These are phyloP conservation scores for Paradoxurus hermaphroditus DNA, from an alignment of 2,113 vertebrate species.

Conservation along the genomic window DNA sequence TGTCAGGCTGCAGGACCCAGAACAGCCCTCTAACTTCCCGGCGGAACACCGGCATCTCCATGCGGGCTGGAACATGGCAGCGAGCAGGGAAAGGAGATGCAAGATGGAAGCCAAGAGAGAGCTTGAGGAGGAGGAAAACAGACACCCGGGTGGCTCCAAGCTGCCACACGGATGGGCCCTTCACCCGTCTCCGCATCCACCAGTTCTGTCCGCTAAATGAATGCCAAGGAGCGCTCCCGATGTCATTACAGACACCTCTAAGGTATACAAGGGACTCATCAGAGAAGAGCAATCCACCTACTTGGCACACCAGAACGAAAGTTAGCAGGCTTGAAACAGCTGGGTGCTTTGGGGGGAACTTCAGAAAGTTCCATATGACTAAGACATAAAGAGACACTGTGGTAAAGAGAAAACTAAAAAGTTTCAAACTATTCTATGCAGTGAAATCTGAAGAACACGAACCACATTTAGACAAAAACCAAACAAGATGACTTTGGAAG, in stretches of 20 bases:
- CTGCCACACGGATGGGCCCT: neutral
- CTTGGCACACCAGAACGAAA: neutral
- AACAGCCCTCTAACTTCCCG: neutral
- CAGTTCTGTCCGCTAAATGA: neutral
- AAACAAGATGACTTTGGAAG: neutral
- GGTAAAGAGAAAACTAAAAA: neutral
- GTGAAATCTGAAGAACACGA: neutral
- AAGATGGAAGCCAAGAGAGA: neutral
- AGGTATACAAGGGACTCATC: neutral
- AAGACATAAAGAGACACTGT: neutral
- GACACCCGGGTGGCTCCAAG: neutral
- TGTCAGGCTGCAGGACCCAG: neutral
- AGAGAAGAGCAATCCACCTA: neutral
- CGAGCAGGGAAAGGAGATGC: neutral
- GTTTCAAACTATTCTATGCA: neutral
- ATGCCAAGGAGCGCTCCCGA: neutral
- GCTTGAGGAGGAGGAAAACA: neutral
- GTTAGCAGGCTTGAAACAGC: neutral
- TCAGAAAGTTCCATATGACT: neutral
- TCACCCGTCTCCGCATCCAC: neutral
- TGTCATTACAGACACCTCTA: neutral
- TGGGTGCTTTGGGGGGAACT: neutral
- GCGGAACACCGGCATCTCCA: neutral
- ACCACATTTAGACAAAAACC: neutral
- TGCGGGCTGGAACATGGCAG: neutral